Evolutionary conservation across 2,797 vertebrate genomes (phyloP).

Genomic region (Morus bassanus): DNA sequence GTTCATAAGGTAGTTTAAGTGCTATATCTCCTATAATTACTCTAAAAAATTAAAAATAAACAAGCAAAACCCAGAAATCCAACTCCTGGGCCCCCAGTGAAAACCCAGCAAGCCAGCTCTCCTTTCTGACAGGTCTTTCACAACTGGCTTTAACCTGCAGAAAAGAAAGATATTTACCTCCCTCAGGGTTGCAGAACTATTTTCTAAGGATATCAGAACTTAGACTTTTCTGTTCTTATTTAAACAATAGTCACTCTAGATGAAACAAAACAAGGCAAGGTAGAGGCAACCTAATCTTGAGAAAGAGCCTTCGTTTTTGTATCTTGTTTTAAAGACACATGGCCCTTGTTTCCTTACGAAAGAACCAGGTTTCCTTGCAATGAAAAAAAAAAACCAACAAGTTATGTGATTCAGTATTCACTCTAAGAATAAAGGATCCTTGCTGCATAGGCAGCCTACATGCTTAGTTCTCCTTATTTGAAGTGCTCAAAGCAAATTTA

Average conservation of each 20-base stretch:
- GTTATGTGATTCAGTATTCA: background rate
- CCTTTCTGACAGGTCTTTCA: background rate
- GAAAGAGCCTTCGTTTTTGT: background rate
- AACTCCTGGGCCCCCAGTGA: too few species aligned
- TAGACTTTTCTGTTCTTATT: background rate
- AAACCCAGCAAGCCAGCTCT: background rate
- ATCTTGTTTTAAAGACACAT: background rate
- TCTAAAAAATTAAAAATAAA: background rate
- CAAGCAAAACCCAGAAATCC: background rate
- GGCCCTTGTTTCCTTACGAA: too few species aligned
- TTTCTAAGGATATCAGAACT: background rate
- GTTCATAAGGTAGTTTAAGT: background rate
- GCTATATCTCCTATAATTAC: background rate
- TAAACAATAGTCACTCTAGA: background rate
- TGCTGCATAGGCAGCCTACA: background rate
- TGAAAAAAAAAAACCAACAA: too few species aligned
- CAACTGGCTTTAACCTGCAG: background rate
- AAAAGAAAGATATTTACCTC: background rate
- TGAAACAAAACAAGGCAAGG: background rate
- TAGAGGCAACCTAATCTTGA: background rate
- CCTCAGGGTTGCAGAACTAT: background rate
- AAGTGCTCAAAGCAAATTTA: background rate
- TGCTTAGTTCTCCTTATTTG: background rate
- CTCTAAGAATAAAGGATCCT: background rate
- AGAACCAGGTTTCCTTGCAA: too few species aligned